A percentile compares a stretch with the other conserved stretches of the same genome.
Evolutionary conservation across 2,113 vertebrate species (phyloP).

Genomic region (Tachysurus vachellii): DNA sequence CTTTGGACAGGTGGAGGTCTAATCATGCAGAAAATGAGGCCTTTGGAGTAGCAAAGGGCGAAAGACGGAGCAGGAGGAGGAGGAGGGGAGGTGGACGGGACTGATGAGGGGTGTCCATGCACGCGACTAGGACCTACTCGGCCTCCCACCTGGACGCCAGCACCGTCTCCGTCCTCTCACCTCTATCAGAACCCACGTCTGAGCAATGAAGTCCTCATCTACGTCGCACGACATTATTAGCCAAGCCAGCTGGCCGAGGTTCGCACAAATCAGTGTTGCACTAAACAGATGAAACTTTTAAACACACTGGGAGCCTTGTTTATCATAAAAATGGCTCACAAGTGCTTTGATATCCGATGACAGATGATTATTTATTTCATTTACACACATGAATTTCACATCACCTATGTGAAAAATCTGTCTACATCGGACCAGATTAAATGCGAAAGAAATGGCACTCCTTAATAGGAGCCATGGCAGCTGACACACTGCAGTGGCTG

Average conservation of each 20-base stretch:
- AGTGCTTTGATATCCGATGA: background rate
- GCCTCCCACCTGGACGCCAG: slow-evolving; percentile 23
- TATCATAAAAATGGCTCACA: background rate
- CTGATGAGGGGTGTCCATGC: slow-evolving; percentile 47
- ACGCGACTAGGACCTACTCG: slow-evolving; percentile 29
- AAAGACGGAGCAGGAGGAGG: slow-evolving; percentile 43
- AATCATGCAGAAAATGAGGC: slow-evolving; percentile 81
- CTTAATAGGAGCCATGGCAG: background rate
- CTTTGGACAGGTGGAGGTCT: slow-evolving; percentile 74
- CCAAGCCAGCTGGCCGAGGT: slow-evolving; percentile 12
- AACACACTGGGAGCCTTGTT: background rate
- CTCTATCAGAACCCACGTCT: slow-evolving; percentile 3
- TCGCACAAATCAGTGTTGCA: background rate
- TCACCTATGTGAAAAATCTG: background rate
- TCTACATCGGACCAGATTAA: background rate
- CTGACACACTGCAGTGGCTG: background rate
- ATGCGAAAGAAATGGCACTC: background rate
- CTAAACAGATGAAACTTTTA: background rate
- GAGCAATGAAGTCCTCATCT: slow-evolving; percentile 36
- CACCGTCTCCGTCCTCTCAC: background rate
- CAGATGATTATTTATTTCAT: background rate
- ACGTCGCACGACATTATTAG: slow-evolving; percentile 12
- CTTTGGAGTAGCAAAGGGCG: slow-evolving; percentile 65
- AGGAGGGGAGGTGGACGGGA: slow-evolving; percentile 33
- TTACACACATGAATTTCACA: background rate